Conservation (phyloP, 2,113 vertebrate genomes). For the Clupea harengus region DNA sequence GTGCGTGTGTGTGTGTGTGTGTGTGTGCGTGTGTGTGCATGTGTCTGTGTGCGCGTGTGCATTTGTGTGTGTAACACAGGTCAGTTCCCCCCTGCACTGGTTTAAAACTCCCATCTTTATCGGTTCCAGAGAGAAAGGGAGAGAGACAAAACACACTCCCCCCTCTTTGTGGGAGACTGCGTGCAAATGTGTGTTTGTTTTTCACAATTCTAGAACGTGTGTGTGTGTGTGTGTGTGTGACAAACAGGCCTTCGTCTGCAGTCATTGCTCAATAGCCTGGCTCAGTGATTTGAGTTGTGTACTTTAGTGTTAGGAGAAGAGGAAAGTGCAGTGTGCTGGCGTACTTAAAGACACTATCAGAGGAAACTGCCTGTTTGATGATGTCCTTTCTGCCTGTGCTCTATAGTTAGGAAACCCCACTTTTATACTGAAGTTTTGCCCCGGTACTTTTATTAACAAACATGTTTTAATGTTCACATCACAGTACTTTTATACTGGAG, state of each 20-base stretch:
- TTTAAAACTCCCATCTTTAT: conserved; percentile 42
- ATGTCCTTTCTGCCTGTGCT: no score
- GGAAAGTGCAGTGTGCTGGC: no score
- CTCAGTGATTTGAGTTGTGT: no score
- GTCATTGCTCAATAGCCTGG: not conserved
- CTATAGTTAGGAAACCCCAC: no score
- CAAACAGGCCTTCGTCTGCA: no score
- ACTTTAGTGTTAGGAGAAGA: no score
- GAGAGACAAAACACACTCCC: not conserved
- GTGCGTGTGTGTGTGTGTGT: conserved; percentile 24
- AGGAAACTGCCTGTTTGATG: no score
- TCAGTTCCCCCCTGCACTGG: conserved; percentile 25
- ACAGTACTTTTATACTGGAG: no score
- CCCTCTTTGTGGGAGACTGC: not conserved
- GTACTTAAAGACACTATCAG: no score
- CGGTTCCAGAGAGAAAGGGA: conserved; percentile 39
- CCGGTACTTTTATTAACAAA: no score
- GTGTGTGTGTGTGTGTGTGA: conserved; percentile 12
- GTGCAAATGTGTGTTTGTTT: not conserved
- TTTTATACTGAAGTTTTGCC: no score
- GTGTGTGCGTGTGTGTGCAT: not conserved
- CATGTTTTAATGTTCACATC: not conserved
- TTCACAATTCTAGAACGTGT: not conserved
- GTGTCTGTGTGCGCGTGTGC: conserved; percentile 23
- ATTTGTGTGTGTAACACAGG: conserved; percentile 20